Conservation (phyloP, 2,888 invertebrate species). For the Dione juno region DNA sequence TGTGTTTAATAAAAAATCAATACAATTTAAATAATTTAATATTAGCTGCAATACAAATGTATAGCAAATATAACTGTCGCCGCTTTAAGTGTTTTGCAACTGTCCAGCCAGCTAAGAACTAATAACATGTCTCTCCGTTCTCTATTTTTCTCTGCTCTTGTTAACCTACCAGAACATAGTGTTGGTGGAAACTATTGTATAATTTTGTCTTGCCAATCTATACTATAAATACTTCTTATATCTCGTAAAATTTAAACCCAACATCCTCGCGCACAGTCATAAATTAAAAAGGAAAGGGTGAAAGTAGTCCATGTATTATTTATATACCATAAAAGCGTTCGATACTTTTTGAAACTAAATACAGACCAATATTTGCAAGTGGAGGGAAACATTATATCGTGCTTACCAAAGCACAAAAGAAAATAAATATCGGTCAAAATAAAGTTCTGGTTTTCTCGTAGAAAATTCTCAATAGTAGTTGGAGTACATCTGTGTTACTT, state of each 20-base stretch:
- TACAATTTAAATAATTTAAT: neutral
- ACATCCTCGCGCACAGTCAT: neutral
- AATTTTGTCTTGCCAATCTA: neutral
- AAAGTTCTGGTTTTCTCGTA: conserved; percentile 3
- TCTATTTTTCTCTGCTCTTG: neutral
- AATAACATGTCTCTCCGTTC: too few species aligned
- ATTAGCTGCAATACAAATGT: neutral
- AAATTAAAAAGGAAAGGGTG: neutral
- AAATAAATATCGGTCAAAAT: conserved; percentile 17
- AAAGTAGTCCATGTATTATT: neutral
- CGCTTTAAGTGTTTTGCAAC: too few species aligned
- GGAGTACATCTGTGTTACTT: conserved; percentile 8
- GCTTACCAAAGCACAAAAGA: neutral
- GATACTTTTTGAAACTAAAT: neutral
- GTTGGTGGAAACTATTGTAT: neutral
- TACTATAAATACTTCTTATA: neutral
- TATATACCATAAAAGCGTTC: neutral
- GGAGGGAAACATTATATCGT: neutral
- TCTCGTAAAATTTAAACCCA: neutral
- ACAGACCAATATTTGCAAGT: conserved; percentile 17
- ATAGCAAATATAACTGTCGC: neutral
- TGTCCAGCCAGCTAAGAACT: too few species aligned
- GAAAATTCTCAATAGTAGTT: conserved; percentile 13
- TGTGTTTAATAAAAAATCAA: conserved; percentile 3
- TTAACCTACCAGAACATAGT: neutral